A percentile compares a stretch with the other conserved stretches of the same genome.
Conservation (phyloP, 1,140 invertebrate genomes). For the Lepidostoma basale region DNA sequence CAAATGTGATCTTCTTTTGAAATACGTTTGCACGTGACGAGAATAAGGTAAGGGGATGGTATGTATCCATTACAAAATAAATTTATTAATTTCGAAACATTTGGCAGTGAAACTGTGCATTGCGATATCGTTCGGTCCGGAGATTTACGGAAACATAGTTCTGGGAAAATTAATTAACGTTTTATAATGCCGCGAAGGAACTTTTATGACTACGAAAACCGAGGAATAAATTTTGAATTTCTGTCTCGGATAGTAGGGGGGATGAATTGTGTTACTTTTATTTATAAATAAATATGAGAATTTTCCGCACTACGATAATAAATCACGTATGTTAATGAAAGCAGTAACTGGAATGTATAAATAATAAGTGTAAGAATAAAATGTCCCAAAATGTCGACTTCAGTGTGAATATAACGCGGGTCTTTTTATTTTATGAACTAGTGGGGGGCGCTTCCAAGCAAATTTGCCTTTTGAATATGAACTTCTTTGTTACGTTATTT, state of each 20-base stretch:
- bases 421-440: too few species aligned
- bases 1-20: too few species aligned
- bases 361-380: background rate
- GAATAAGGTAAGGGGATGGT: too few species aligned
- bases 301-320: conserved; percentile 4
- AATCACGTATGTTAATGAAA: conserved; percentile 15
- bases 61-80: too few species aligned
- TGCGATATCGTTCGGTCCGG: too few species aligned
- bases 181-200: background rate
- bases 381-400: background rate
- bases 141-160: background rate
- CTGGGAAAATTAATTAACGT: background rate
- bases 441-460: too few species aligned
- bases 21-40: too few species aligned
- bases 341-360: conserved; percentile 14
- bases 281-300: conserved; percentile 13
- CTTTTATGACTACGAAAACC: background rate
- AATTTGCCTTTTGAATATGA: too few species aligned
- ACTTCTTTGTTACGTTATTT: too few species aligned
- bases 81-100: too few species aligned
- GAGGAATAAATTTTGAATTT: background rate
- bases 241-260: background rate
- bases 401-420: background rate
- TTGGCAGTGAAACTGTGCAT: too few species aligned
- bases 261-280: background rate